Percentiles rank a stretch among this genome's conserved stretches.
These are phyloP conservation scores for Tenthredo notha DNA, from an alignment of 2,888 invertebrate genomes.

Conservation along the genomic window DNA sequence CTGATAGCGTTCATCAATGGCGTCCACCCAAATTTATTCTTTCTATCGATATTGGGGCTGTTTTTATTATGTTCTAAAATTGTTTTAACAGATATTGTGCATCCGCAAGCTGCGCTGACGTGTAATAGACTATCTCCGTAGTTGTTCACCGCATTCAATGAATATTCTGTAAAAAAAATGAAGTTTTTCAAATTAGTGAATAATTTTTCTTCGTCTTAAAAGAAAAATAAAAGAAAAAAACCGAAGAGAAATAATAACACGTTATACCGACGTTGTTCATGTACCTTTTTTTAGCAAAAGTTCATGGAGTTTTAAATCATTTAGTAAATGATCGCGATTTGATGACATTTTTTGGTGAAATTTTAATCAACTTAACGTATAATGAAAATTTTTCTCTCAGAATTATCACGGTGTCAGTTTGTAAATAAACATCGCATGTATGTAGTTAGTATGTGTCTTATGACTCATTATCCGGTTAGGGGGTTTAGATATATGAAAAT, in stretches of 20 bases:
- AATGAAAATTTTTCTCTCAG: not conserved
- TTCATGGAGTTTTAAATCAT: conserved; percentile 6
- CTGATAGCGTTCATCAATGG: conserved; percentile 74
- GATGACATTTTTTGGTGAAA: not conserved
- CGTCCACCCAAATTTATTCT: conserved; percentile 75
- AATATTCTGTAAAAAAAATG: conserved; percentile 64
- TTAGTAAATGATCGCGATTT: not conserved
- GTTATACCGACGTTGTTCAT: no score
- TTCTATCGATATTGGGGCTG: conserved; percentile 62
- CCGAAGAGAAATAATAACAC: no score
- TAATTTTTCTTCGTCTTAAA: not conserved
- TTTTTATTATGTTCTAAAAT: conserved; percentile 64
- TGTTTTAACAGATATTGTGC: conserved; percentile 63
- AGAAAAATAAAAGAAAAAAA: not conserved
- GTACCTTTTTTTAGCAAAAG: conserved; percentile 28
- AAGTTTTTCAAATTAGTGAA: not conserved
- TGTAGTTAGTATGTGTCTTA: not conserved
- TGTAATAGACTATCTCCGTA: conserved; percentile 73
- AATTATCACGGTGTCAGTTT: not conserved
- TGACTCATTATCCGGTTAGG: not conserved
- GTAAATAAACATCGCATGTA: not conserved
- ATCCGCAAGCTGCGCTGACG: conserved; percentile 70
- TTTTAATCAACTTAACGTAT: not conserved
- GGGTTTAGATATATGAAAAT: not conserved
- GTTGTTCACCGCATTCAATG: conserved; percentile 69